Conservation (phyloP, 2,888 invertebrate genomes). For the Eilema griseolum region DNA sequence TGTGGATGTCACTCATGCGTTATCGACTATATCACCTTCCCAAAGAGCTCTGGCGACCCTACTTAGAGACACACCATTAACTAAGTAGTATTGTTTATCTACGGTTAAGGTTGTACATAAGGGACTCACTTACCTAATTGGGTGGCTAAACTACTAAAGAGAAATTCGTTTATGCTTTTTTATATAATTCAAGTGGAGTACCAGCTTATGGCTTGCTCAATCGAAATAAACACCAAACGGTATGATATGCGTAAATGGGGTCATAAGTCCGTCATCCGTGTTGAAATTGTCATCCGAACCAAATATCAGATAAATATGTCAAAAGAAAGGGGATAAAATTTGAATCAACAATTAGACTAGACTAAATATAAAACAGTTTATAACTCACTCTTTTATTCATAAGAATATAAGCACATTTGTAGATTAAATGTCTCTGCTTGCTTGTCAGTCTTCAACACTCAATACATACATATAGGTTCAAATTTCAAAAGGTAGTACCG, state of each 20-base stretch:
- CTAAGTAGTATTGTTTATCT: not conserved
- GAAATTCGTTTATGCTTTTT: not conserved
- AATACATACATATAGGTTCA: too few species aligned
- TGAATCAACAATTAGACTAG: too few species aligned
- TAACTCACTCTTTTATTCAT: too few species aligned
- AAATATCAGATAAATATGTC: too few species aligned
- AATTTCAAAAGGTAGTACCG: too few species aligned
- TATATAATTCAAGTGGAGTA: not conserved
- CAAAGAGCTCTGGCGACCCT: conserved; percentile 9
- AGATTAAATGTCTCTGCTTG: too few species aligned
- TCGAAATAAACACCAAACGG: not conserved
- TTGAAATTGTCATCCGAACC: too few species aligned
- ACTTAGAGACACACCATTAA: conserved; percentile 2
- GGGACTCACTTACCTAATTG: not conserved
- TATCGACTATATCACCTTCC: not conserved
- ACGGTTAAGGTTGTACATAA: not conserved
- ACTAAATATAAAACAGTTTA: too few species aligned
- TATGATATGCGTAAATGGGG: not conserved
- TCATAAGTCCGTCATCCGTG: not conserved
- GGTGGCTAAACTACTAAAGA: not conserved
- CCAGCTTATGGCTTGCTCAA: not conserved
- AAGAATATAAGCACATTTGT: too few species aligned
- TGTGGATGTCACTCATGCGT: not conserved
- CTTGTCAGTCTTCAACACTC: too few species aligned
- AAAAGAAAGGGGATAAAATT: too few species aligned